phyloP scores from a whole-genome alignment of 2,797 vertebrate species.

The Parauchenoglanis punctatus region DNA sequence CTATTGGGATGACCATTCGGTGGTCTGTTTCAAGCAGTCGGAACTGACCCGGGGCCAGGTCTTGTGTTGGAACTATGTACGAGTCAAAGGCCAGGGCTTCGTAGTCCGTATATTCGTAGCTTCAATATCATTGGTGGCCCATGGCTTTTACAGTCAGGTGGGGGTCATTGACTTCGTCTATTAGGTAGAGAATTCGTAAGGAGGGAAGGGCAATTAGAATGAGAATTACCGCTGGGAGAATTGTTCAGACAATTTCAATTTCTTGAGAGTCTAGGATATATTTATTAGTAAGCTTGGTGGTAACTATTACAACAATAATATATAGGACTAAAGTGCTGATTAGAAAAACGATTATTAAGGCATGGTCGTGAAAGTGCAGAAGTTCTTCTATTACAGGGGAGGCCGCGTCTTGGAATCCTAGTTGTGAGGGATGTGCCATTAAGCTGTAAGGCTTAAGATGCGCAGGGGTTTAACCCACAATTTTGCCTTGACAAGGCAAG shows the following conservation, averaged over 20 bases:
- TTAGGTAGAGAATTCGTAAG: conserved; percentile 52
- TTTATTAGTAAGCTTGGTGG: conserved; percentile 58
- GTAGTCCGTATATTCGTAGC: conserved; percentile 62
- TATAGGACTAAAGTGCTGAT: conserved; percentile 60
- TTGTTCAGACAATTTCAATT: conserved; percentile 58
- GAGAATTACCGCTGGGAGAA: conserved; percentile 21
- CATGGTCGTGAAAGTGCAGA: conserved; percentile 60
- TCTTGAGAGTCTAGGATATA: conserved; percentile 57
- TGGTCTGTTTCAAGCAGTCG: conserved; percentile 61
- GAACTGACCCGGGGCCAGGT: conserved; percentile 45
- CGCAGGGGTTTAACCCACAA: conserved; percentile 52
- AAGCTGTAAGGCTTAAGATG: background rate
- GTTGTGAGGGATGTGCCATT: conserved; percentile 66
- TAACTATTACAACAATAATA: conserved; percentile 49
- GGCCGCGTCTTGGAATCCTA: conserved; percentile 68
- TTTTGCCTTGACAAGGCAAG: conserved; percentile 60
- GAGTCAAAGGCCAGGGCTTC: conserved; percentile 55
- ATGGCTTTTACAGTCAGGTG: conserved; percentile 61
- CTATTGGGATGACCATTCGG: conserved; percentile 47
- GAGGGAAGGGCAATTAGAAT: conserved; percentile 58
- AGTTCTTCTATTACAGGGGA: conserved; percentile 70
- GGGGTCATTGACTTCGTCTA: conserved; percentile 60
- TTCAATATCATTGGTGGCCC: conserved; percentile 67
- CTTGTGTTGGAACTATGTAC: conserved; percentile 56
- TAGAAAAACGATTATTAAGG: conserved; percentile 49